Conservation (phyloP, 2,113 vertebrate species). For the Cranoglanis bouderius region DNA sequence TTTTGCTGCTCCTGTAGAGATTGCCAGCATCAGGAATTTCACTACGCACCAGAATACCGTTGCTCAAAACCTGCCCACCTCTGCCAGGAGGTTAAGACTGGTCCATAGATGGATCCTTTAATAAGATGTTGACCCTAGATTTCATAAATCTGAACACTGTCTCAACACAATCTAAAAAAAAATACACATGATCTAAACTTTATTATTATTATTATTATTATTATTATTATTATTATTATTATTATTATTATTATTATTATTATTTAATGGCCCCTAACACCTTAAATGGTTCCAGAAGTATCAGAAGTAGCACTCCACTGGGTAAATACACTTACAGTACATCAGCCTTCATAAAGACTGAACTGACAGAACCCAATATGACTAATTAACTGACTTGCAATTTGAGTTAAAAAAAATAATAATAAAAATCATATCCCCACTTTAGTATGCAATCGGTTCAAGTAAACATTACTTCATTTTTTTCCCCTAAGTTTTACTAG, state of each 20-base stretch:
- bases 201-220: too few species aligned
- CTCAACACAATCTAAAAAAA: too few species aligned
- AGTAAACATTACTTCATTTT: too few species aligned
- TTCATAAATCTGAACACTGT: too few species aligned
- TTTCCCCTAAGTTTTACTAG: too few species aligned
- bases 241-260: too few species aligned
- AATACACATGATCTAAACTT: too few species aligned
- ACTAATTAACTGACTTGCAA: background rate
- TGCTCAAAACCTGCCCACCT: background rate
- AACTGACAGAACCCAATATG: background rate
- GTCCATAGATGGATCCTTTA: background rate
- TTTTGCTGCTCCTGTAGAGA: background rate
- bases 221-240: too few species aligned
- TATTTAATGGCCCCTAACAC: too few species aligned
- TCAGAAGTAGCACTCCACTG: background rate
- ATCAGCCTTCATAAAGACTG: background rate
- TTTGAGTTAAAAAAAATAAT: too few species aligned
- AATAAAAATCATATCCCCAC: background rate
- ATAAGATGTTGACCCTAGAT: background rate
- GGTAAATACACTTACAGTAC: background rate
- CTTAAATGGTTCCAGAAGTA: too few species aligned
- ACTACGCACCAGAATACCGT: background rate
- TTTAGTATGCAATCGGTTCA: background rate
- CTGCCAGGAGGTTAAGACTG: background rate
- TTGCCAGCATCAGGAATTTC: background rate